These are phyloP conservation scores for Cydia strobilella DNA, from an alignment of 1,140 invertebrate species.

Conservation along the genomic window DNA sequence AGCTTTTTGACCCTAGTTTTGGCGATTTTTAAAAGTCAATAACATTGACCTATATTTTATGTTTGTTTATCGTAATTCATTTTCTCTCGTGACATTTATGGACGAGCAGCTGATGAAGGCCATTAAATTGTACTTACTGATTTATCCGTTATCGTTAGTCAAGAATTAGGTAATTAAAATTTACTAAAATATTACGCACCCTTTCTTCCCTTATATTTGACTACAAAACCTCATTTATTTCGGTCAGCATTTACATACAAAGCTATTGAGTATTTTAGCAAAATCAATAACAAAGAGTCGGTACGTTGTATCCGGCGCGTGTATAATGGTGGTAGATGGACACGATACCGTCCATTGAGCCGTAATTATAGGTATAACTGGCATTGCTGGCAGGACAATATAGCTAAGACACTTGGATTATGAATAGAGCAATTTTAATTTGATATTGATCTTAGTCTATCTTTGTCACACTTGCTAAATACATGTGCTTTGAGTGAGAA, in stretches of 20 bases:
- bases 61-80: no score
- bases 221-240: neutral
- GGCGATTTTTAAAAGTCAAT: no score
- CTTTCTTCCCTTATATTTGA: neutral
- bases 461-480: neutral
- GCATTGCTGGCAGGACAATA: constrained; percentile 14
- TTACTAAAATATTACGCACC: no score
- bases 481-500: no score
- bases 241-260: constrained; percentile 40
- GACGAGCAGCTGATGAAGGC: no score
- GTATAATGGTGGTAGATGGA: constrained; percentile 53
- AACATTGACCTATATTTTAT: no score
- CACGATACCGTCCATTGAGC: constrained; percentile 52
- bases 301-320: constrained; percentile 64
- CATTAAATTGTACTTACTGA: no score
- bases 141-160: no score
- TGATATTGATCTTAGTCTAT: neutral
- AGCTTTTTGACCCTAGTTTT: no score
- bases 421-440: neutral
- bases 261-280: constrained; percentile 46
- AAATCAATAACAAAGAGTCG: constrained; percentile 66
- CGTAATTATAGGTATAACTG: constrained; percentile 75
- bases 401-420: constrained; percentile 5
- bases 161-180: no score
- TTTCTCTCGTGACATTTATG: no score